These are phyloP conservation scores for Blennius ocellaris DNA, from an alignment of 2,113 vertebrate genomes.

Conservation along the genomic window DNA sequence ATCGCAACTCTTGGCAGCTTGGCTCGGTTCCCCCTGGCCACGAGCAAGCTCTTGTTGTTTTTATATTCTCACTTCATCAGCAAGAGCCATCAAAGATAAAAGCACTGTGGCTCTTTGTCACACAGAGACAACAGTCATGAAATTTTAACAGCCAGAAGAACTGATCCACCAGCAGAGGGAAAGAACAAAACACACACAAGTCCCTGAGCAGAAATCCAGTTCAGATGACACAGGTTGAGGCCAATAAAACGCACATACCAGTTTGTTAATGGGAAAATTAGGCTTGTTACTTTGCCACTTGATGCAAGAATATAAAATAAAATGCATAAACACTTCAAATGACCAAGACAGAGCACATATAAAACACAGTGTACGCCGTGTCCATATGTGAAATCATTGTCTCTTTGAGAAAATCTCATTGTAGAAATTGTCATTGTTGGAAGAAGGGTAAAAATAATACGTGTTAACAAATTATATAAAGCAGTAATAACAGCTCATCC, in stretches of 20 bases:
- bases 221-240: slow-evolving; percentile 51
- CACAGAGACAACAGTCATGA: slow-evolving; percentile 68
- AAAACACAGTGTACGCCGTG: not conserved
- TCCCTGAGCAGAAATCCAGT: slow-evolving; percentile 47
- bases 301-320: slow-evolving; percentile 24
- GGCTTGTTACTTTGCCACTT: slow-evolving; percentile 7
- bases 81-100: slow-evolving; percentile 73
- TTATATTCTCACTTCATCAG: slow-evolving; percentile 69
- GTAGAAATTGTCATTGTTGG: too few relatives aligned
- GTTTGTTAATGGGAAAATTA: slow-evolving; percentile 20
- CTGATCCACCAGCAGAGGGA: slow-evolving; percentile 29
- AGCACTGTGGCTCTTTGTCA: slow-evolving; percentile 71
- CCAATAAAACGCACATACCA: slow-evolving; percentile 25
- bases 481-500: too few relatives aligned
- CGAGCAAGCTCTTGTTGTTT: slow-evolving; percentile 55
- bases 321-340: slow-evolving; percentile 10
- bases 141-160: slow-evolving; percentile 65
- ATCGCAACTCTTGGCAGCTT: slow-evolving; percentile 55
- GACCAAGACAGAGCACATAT: not conserved
- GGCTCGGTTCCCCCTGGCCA: slow-evolving; percentile 54
- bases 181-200: slow-evolving; percentile 20
- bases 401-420: too few relatives aligned
- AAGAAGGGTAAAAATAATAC: too few relatives aligned
- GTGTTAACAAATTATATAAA: too few relatives aligned
- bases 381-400: not conserved